These are phyloP conservation scores for Phoebastria nigripes DNA, from an alignment of 2,797 vertebrate species.

Conservation along the genomic window DNA sequence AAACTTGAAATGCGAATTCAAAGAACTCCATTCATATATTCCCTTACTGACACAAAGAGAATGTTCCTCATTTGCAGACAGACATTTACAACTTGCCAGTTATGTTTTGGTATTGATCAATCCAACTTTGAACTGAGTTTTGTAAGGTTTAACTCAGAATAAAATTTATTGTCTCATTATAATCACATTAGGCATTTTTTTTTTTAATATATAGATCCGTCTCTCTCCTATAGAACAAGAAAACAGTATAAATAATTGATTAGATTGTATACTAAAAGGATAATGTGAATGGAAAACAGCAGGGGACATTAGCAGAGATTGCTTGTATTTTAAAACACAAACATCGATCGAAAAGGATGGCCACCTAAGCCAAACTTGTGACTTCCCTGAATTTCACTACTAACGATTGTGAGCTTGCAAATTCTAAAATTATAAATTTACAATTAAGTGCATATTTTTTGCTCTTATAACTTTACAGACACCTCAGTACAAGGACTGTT, in stretches of 20 bases:
- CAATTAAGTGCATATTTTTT: not conserved
- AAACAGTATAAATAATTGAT: not conserved
- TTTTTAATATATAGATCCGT: not conserved
- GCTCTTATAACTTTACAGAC: not conserved
- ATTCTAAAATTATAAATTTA: not conserved
- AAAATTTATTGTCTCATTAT: not conserved
- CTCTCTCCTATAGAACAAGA: not conserved
- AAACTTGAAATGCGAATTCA: not conserved
- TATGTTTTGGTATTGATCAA: not conserved
- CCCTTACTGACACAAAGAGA: not conserved
- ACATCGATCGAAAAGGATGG: fast-evolving
- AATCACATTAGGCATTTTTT: not conserved
- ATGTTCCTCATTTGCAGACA: not conserved
- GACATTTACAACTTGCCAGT: not conserved
- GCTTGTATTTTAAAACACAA: not conserved
- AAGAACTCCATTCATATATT: not conserved
- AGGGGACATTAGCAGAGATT: not conserved
- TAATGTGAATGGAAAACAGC: not conserved
- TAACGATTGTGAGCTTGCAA: not conserved
- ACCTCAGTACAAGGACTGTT: not conserved
- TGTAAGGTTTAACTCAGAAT: not conserved
- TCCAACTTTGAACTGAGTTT: not conserved
- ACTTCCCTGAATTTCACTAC: not conserved
- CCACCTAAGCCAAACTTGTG: not conserved
- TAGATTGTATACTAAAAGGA: not conserved